These are phyloP conservation scores for Quadroppia sp. DNA, from an alignment of 2,888 invertebrate species.

Conservation along the genomic window DNA sequence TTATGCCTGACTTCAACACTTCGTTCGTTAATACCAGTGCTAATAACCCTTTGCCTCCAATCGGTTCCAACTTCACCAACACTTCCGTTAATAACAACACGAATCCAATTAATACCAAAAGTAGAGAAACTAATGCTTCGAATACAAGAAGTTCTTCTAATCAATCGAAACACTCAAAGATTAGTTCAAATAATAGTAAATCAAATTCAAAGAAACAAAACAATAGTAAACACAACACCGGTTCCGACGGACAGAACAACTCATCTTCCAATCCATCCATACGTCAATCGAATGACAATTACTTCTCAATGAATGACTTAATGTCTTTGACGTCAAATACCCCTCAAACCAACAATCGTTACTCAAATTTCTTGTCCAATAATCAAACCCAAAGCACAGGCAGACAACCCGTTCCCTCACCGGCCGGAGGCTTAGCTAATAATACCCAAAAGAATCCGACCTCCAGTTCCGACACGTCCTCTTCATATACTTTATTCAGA, in stretches of 20 bases:
- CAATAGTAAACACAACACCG: slow-evolving; percentile 7
- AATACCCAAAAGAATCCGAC: slow-evolving; percentile 6
- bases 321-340: slow-evolving; percentile 22
- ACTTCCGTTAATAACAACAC: not conserved
- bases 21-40: slow-evolving; percentile 12
- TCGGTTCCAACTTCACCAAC: slow-evolving; percentile 11
- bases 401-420: not conserved
- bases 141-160: slow-evolving; percentile 27
- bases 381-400: not conserved
- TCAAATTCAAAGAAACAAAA: slow-evolving; percentile 12
- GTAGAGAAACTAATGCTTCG: not conserved
- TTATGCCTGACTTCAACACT: slow-evolving; percentile 31
- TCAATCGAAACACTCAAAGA: slow-evolving; percentile 18
- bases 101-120: not conserved
- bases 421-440: not conserved
- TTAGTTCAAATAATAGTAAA: slow-evolving; percentile 1
- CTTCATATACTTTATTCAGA: slow-evolving; percentile 44
- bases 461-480: slow-evolving; percentile 35
- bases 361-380: not conserved
- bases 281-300: slow-evolving; percentile 19
- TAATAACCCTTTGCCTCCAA: slow-evolving; percentile 7
- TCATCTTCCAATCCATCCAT: not conserved
- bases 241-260: not conserved
- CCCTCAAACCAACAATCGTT: not conserved
- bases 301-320: slow-evolving; percentile 29